Evolutionary conservation across 2,888 invertebrate species (phyloP).

Genomic region (Steinernema scapterisci): DNA sequence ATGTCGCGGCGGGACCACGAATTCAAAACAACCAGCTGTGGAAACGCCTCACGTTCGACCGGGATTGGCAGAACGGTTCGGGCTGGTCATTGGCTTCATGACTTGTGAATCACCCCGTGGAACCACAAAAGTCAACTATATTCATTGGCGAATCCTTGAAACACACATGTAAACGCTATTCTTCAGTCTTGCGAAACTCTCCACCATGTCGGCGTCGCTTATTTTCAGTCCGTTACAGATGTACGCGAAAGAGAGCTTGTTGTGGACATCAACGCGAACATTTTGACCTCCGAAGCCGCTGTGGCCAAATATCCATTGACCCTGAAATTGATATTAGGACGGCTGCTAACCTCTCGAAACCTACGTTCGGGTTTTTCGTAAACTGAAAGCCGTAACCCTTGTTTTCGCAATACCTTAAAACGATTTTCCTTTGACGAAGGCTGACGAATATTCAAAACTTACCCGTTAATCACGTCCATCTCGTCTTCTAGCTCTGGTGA

Average conservation of each 20-base stretch:
- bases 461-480: slow-evolving; percentile 52
- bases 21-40: too few relatives aligned
- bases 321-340: slow-evolving; percentile 36
- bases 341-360: too few relatives aligned
- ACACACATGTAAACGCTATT: not conserved
- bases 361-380: slow-evolving; percentile 43
- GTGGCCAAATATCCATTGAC: slow-evolving; percentile 56
- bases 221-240: slow-evolving; percentile 56
- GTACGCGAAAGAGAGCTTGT: slow-evolving; percentile 50
- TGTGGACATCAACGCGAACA: slow-evolving; percentile 49
- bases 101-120: too few relatives aligned
- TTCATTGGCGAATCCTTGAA: not conserved
- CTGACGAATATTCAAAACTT: slow-evolving; percentile 9
- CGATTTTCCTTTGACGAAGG: not conserved
- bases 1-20: too few relatives aligned
- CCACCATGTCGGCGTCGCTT: slow-evolving; percentile 8
- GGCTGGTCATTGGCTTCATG: too few relatives aligned
- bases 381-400: slow-evolving; percentile 56
- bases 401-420: slow-evolving; percentile 40
- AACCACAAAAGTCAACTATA: too few relatives aligned
- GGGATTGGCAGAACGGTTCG: too few relatives aligned
- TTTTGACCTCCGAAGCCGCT: slow-evolving; percentile 58
- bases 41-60: too few relatives aligned
- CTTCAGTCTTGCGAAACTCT: not conserved
- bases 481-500: slow-evolving; percentile 47